Evolutionary conservation across 92 coral and sea anemone genomes (phyloP).

Genomic region (Zoanthus solanderi): DNA sequence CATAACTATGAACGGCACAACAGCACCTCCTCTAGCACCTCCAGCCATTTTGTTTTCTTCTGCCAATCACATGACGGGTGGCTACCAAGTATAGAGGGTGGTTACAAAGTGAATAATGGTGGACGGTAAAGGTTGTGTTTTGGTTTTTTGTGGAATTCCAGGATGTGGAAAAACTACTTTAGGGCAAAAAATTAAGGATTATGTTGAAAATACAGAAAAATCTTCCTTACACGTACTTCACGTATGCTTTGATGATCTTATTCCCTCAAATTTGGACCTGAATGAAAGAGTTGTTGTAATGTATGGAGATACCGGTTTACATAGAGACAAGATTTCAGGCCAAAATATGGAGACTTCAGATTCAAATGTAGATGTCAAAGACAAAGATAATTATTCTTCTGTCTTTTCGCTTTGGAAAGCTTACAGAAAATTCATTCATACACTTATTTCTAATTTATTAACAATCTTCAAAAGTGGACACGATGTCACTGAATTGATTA

Average conservation of each 20-base stretch:
- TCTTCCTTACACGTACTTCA: conserved; percentile 68
- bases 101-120: conserved; percentile 64
- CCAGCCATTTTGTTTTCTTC: conserved; percentile 71
- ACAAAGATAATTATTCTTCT: not conserved
- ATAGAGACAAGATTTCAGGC: not conserved
- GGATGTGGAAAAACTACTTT: conserved; percentile 89
- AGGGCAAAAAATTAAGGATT: conserved; percentile 60
- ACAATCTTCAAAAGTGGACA: conserved; percentile 35
- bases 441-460: conserved; percentile 49
- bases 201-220: conserved; percentile 38
- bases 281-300: conserved; percentile 12
- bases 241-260: conserved; percentile 88
- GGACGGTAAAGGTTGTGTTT: conserved; percentile 59
- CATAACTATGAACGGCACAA: conserved; percentile 81
- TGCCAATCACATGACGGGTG: conserved; percentile 23
- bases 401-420: conserved; percentile 71
- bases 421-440: conserved; percentile 61
- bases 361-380: not conserved
- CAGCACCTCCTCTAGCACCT: conserved; percentile 70
- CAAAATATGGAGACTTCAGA: not conserved
- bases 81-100: conserved; percentile 17
- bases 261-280: conserved; percentile 75
- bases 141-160: conserved; percentile 88
- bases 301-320: not conserved
- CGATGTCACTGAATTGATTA: not conserved